Conservation (phyloP, 2,113 vertebrate genomes). For the Pelecanus crispus region DNA sequence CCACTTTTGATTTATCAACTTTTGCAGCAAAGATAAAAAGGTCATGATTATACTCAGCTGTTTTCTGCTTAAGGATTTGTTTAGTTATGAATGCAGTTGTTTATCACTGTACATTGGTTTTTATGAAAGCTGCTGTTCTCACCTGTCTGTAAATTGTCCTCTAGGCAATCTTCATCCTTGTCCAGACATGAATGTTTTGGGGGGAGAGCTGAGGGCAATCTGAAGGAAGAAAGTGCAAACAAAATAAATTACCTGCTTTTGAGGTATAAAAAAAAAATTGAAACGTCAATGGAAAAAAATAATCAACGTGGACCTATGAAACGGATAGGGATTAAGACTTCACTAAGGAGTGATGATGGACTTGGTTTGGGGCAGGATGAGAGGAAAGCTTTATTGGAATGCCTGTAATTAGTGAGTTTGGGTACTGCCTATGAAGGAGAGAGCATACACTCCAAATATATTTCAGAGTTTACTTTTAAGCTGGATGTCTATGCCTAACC, state of each 20-base stretch:
- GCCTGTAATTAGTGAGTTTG: not conserved
- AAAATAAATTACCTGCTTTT: not conserved
- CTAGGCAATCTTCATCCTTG: not conserved
- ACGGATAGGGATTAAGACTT: not conserved
- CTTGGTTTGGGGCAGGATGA: not conserved
- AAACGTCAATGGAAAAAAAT: not conserved
- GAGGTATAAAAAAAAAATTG: not conserved
- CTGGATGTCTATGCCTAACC: not conserved
- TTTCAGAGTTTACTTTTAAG: not conserved
- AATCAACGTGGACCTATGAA: not conserved
- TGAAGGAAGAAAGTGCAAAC: not conserved
- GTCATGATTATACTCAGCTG: not conserved
- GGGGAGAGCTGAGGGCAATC: not conserved
- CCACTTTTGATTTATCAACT: not conserved
- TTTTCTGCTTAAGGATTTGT: slow-evolving; percentile 3
- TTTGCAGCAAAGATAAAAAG: not conserved
- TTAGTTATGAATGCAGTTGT: not conserved
- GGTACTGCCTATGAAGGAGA: not conserved
- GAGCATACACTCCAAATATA: not conserved
- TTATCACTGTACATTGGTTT: not conserved
- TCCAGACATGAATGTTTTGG: not conserved
- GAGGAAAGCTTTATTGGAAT: not conserved
- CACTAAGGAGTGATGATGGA: not conserved
- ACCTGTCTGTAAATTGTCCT: not conserved
- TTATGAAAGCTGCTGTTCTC: not conserved